These are phyloP conservation scores for Pseudoips prasinana DNA, from an alignment of 2,888 invertebrate genomes.

Conservation along the genomic window DNA sequence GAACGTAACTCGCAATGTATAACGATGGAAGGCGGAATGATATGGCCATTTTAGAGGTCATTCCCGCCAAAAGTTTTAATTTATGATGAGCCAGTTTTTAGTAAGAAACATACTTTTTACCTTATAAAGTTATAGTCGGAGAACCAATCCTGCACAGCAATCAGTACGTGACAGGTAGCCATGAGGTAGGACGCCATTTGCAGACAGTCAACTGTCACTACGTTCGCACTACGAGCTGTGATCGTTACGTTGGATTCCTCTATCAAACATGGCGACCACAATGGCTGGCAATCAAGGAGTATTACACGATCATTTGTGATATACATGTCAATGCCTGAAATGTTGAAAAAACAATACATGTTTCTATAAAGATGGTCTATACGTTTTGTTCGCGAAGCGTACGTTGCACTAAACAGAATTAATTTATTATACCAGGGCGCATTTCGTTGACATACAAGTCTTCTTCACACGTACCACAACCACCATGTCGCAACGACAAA, in stretches of 20 bases:
- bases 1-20: too few species aligned
- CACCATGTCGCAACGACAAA: too few species aligned
- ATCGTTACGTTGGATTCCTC: conserved; percentile 79
- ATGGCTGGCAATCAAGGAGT: conserved; percentile 93
- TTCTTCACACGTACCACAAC: too few species aligned
- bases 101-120: too few species aligned
- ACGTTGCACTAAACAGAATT: too few species aligned
- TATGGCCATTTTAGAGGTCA: too few species aligned
- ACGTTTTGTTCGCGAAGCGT: too few species aligned
- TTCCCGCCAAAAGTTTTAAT: too few species aligned
- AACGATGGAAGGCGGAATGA: too few species aligned
- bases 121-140: conserved; percentile 91
- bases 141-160: conserved; percentile 95
- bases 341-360: conserved; percentile 1
- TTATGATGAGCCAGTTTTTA: too few species aligned
- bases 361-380: neutral
- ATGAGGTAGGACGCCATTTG: conserved; percentile 92
- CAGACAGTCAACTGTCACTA: conserved; percentile 86
- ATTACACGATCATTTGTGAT: conserved; percentile 89
- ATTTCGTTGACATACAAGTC: too few species aligned
- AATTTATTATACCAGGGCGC: too few species aligned
- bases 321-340: conserved; percentile 86
- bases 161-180: conserved; percentile 94
- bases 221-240: conserved; percentile 77
- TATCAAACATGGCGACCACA: conserved; percentile 89